Base-by-base conservation (phyloP, 2,797 vertebrate species). In the Chrysolophus pictus region DNA sequence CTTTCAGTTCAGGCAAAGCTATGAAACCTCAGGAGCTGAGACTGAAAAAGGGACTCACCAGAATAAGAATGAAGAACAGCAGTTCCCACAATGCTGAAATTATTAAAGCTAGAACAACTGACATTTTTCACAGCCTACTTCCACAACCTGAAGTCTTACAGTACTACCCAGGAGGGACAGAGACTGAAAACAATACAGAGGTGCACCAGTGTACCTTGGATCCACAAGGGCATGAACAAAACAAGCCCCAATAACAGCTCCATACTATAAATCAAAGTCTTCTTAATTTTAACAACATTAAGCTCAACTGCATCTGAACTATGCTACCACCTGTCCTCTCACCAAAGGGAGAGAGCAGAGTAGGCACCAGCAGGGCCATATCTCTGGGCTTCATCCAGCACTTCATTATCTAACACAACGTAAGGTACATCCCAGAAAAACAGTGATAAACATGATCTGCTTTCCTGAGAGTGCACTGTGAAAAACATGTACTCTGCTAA, bases 311-410 rank as follows among this genome's bases (percentile, higher is more conserved):
- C 56, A 71, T 31, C 16, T 46, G 58, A 75, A 49, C 39, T 11
- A 18, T 31, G 44, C 84, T 74, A 8, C 60, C 59, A 17, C 19
- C 29, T 13, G 31, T 24, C 31, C 31, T n/a, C 22, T 62, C 65
- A 15, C 35, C 33, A 14, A 29, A n/a, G 28, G 42, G 49, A 60
- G 46, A 73, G 83, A 63, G 51, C 29, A 81, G 81, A 60, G 1
- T 0, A 84, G 39, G 63, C 59, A 78, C 70, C 67, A 81, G 5
- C 5, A 26, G 12, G 12, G 15, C 49, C 24, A 0, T 76, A 93
- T 79, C 88, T 94, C 47, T 11, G 73, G 68, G 74, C 77, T 79
- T 53, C 93, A 87, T 64, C 59, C 51, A 88, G 70, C 31, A 68
- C 42, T 85, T 44, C 53, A 79, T 75, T 92, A 93, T 94, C 95